Base-by-base conservation (phyloP, 1,140 invertebrate species). In the Radopholus similis region DNA sequence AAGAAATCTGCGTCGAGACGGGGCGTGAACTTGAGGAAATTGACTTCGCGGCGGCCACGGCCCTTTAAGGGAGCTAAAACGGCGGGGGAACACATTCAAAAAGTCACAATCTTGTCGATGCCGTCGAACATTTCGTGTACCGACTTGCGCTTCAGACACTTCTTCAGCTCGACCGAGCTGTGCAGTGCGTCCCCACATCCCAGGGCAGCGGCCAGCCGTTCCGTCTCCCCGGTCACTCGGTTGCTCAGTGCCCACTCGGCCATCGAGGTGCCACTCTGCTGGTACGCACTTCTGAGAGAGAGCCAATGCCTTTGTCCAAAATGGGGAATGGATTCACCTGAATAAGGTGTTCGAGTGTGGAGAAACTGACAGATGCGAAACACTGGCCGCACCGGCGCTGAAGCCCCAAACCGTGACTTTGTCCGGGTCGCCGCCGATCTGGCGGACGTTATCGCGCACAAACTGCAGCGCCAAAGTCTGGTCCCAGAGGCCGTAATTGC, bases 351-450 rank as follows among this genome's bases (percentile, higher is more conserved):
- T 9, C 6, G 70, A 26, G 11, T 70, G 51, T 15, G 44, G 63
- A 4, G 40, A 54, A 11, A 75, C 9, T 1, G 67, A 28, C 32
- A 72, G 47, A 34, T 23, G 42, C 28, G 35, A 40, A 9, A 62
- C 71, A 32, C 58, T 32, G 9, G 71, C 72, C 13, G 71, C 65
- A 26, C 71, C 71, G 9, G 71, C 71, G 47, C 40, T 54, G 15
- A 73, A 74, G 1, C 71, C 71, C n/a, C 28, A 67, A 4, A 69
- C 28, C 3, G 71, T 72, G 4, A 72, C 44, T 21, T n/a, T 53
- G 4, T 37, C 15, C n/a, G 56, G 55, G 57, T 88, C 84, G 0
- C 87, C 87, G 2, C 86, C 87, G 67, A 88, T 88, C 2, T 80
- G 72, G 1, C 68, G 67, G 32, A 88, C 87, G 66, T 84, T 84